These are phyloP conservation scores for Artibeus lituratus DNA, from an alignment of 2,797 vertebrate species.

Conservation along the genomic window DNA sequence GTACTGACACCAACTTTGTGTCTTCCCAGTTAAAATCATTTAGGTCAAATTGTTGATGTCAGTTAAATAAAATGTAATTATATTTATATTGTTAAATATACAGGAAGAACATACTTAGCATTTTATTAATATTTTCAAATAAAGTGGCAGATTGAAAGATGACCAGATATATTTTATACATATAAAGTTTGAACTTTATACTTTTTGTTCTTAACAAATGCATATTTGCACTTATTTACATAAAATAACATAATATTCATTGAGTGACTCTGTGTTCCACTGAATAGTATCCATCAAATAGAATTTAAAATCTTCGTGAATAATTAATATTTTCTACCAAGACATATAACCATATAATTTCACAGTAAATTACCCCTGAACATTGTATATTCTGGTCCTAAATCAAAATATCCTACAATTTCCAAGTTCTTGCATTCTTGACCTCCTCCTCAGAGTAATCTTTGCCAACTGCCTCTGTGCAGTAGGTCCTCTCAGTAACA, in stretches of 20 bases:
- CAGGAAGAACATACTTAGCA: background rate
- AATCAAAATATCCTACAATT: background rate
- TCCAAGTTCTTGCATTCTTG: background rate
- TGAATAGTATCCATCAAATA: background rate
- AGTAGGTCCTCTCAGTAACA: background rate
- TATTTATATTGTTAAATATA: background rate
- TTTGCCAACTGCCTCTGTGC: fast-evolving
- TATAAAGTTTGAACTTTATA: background rate
- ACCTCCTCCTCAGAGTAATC: background rate
- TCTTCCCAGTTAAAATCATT: background rate
- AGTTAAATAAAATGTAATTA: background rate
- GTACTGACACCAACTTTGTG: background rate
- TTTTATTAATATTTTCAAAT: background rate
- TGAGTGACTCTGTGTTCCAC: background rate
- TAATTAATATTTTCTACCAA: background rate
- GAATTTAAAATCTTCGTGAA: background rate
- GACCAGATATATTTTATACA: background rate
- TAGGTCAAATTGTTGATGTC: background rate
- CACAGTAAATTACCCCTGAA: background rate
- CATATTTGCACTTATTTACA: background rate
- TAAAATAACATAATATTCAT: background rate
- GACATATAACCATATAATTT: background rate
- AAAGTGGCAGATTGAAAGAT: background rate
- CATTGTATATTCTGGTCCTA: background rate
- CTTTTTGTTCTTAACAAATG: background rate